A percentile compares a stretch with the other conserved stretches of the same genome.
Conservation (phyloP, 2,113 vertebrate genomes). For the Toxotes jaculatrix region DNA sequence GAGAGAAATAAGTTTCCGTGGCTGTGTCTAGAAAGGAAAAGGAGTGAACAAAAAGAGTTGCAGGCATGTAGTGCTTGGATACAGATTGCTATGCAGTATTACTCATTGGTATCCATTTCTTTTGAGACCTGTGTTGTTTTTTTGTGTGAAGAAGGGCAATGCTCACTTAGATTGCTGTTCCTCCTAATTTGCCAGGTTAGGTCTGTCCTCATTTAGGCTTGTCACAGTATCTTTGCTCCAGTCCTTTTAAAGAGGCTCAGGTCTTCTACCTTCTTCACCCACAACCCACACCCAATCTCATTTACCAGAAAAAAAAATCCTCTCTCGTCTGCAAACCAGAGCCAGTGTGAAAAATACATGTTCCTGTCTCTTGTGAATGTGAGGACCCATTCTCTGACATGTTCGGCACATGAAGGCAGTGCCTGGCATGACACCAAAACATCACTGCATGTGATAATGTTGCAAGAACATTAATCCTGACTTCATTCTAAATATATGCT, state of each 20-base stretch:
- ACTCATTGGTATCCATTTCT: conserved; percentile 26
- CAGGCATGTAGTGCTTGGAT: neutral
- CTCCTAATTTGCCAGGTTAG: conserved; percentile 55
- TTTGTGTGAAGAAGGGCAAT: conserved; percentile 20
- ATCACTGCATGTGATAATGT: conserved; percentile 5
- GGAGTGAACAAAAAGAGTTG: neutral
- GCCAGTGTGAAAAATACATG: conserved; percentile 43
- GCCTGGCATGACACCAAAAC: conserved; percentile 7
- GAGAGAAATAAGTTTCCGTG: neutral
- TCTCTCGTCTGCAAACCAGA: conserved; percentile 45
- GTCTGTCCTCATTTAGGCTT: conserved; percentile 49
- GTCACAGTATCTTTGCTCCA: conserved; percentile 38
- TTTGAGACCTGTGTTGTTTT: conserved; percentile 29
- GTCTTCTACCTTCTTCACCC: conserved; percentile 12
- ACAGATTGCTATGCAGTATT: conserved; percentile 19
- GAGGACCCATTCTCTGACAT: conserved; percentile 24
- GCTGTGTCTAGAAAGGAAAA: conserved; percentile 11
- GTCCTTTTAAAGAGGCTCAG: conserved; percentile 35
- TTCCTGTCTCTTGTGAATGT: conserved; percentile 41
- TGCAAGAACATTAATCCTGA: conserved; percentile 1
- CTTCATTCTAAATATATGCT: neutral
- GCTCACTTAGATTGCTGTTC: conserved; percentile 42
- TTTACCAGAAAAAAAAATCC: conserved; percentile 52
- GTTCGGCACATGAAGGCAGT: conserved; percentile 19
- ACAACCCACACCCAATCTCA: conserved; percentile 47